Evolutionary conservation across 2,888 invertebrate species (phyloP).

Genomic region (Epinotia ramella): DNA sequence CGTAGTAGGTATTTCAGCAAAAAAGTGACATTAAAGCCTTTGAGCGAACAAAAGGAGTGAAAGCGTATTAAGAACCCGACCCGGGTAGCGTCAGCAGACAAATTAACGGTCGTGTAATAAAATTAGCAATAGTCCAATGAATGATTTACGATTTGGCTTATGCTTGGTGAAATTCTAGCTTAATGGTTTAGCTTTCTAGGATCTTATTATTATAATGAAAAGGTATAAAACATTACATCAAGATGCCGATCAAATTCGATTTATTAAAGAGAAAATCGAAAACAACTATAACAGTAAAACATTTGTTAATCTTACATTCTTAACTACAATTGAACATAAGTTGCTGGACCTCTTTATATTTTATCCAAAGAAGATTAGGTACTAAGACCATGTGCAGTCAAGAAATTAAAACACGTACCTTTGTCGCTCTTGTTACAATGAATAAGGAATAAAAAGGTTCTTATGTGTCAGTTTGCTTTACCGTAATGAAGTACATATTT

Average conservation of each 20-base stretch:
- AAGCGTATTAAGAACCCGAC: slow-evolving; percentile 60
- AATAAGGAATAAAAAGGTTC: too few relatives aligned
- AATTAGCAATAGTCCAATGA: slow-evolving; percentile 15
- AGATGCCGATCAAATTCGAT: slow-evolving; percentile 17
- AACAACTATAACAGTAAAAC: not conserved
- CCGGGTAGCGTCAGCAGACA: slow-evolving; percentile 34
- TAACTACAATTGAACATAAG: not conserved
- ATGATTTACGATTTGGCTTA: slow-evolving; percentile 26
- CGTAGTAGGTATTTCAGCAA: slow-evolving; percentile 67
- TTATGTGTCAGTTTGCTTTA: too few relatives aligned
- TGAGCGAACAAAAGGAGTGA: slow-evolving; percentile 74
- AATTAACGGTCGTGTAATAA: slow-evolving; percentile 29
- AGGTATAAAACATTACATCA: slow-evolving; percentile 8
- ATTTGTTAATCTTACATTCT: not conserved
- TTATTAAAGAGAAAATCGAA: slow-evolving; percentile 6
- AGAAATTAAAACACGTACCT: too few relatives aligned
- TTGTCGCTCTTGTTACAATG: too few relatives aligned
- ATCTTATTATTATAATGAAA: slow-evolving; percentile 20
- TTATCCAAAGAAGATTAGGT: too few relatives aligned
- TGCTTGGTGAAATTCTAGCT: slow-evolving; percentile 19
- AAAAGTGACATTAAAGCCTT: slow-evolving; percentile 63
- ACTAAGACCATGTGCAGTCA: too few relatives aligned
- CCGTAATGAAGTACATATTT: too few relatives aligned
- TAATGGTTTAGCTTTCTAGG: slow-evolving; percentile 21
- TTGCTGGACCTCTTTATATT: not conserved